Conservation (phyloP, 1,140 invertebrate species). For the Babylonia areolata region DNA sequence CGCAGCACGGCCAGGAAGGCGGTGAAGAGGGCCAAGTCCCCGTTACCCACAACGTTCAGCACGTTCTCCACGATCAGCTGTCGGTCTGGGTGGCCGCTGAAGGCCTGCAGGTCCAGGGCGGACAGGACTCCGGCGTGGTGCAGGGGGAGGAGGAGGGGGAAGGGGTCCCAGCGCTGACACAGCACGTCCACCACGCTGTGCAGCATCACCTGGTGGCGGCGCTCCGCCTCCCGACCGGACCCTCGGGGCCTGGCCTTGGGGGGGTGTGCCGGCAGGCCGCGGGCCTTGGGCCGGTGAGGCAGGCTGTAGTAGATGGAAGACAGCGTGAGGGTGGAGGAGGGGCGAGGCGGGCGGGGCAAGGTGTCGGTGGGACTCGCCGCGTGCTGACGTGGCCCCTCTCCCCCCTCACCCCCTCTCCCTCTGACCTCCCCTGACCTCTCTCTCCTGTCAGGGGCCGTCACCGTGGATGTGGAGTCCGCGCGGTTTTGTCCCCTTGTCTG, state of each 20-base stretch:
- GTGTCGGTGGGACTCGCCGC: not conserved
- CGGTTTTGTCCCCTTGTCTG: not conserved
- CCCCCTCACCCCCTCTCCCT: not conserved
- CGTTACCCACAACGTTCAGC: constrained; percentile 56
- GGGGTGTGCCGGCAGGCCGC: constrained; percentile 41
- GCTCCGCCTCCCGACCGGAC: constrained; percentile 51
- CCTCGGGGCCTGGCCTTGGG: constrained; percentile 36
- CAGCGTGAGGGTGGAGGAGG: not conserved
- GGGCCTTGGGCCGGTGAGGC: constrained; percentile 49
- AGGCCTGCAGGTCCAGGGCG: constrained; percentile 57
- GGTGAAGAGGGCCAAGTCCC: constrained; percentile 51
- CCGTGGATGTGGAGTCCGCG: too few relatives aligned
- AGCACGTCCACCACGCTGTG: constrained; percentile 64
- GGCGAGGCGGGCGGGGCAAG: constrained; percentile 27
- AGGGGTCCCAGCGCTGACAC: constrained; percentile 65
- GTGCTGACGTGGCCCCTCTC: not conserved
- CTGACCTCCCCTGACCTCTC: not conserved
- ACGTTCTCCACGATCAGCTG: constrained; percentile 65
- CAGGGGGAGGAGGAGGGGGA: constrained; percentile 57
- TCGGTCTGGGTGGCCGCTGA: constrained; percentile 62
- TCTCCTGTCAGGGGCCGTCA: not conserved
- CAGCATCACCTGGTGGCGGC: constrained; percentile 65
- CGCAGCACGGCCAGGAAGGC: constrained; percentile 63
- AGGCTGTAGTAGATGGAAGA: constrained; percentile 38
- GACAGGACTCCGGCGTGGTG: constrained; percentile 52